Evolutionary conservation across 2,797 vertebrate species (phyloP), one percentile per base, ranked within the genome.

Genomic region (Vultur gryphus): DNA sequence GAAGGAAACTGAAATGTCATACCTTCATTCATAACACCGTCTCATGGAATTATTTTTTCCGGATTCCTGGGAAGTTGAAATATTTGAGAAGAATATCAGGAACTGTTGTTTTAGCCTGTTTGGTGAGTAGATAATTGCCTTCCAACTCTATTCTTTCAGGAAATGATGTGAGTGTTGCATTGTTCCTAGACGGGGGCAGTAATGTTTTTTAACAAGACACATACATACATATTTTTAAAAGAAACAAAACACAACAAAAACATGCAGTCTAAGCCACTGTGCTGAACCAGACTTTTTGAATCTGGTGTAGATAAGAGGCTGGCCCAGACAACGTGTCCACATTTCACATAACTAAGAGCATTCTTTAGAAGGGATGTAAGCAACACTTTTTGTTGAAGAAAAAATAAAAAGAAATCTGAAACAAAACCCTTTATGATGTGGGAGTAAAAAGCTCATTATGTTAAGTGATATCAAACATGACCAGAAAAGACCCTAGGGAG

Each of bases 11-110:
- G 84, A 86, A 97, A 98, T 98, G 97, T 96, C 98, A 97, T 95
- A 97, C 95, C 95, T 98, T 98, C 97, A 98, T 98, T 98, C 98
- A 97, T 92, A 97, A 97, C 97, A 97, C 97, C 44, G 25, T 96
- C 98, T 97, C 97, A 97, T 96, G 97, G 97, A 98, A 98, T 97
- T 98, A 98, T 98, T 98, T 98, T 98, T 98, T 98, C 98, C 98
- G 98, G 98, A 98, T 98, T 98, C 98, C 97, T 98, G 97, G 98
- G 98, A 98, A 98, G 98, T 98, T 98, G 90, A 98, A 98, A 96
- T 98, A 97, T 98, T 98, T 98, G 95, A 98, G 97, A 98, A 98
- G 98, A 98, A 98, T 98, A 98, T 98, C 98, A 98, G 98, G 98
- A 98, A 98, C 98, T 98, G 97, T 98, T 98, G 97, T 98, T 98